A percentile compares a stretch with the other conserved stretches of the same genome.
Evolutionary conservation across 2,888 invertebrate genomes (phyloP).

Genomic region (Cantharis nigra): DNA sequence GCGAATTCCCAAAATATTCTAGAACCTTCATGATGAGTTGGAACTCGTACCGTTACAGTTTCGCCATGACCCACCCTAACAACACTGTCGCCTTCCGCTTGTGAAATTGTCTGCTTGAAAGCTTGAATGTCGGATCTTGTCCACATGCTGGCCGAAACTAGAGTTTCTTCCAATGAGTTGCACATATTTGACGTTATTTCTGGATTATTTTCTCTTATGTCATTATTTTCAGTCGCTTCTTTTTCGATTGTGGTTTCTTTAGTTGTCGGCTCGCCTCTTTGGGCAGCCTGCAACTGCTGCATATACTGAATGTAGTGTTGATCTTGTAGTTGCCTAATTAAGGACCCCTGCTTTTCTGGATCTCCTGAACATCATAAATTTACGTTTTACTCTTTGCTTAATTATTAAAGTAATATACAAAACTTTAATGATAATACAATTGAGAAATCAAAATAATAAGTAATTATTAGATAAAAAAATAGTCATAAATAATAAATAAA

Average conservation of each 20-base stretch:
- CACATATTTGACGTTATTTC: constrained; percentile 24
- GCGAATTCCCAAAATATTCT: constrained; percentile 99
- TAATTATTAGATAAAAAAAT: not conserved
- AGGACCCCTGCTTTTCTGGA: constrained; percentile 87
- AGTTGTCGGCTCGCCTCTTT: constrained; percentile 44
- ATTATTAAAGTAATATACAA: no score
- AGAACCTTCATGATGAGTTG: constrained; percentile 91
- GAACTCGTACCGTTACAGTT: constrained; percentile 95
- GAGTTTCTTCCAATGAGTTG: constrained; percentile 31
- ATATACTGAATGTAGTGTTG: constrained; percentile 99
- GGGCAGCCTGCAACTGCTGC: constrained; percentile 78
- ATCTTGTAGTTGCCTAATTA: constrained; percentile 94
- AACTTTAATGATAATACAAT: not conserved
- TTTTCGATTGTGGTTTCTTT: constrained; percentile 6
- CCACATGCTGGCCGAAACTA: constrained; percentile 92
- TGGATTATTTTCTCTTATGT: not conserved
- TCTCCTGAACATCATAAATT: constrained; percentile 56
- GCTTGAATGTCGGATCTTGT: constrained; percentile 83
- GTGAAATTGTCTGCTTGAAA: constrained; percentile 87
- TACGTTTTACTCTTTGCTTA: not conserved
- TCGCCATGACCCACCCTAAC: constrained; percentile 96
- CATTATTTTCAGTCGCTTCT: not conserved
- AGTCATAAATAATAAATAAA: not conserved
- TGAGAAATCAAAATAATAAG: not conserved
- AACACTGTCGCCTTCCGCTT: constrained; percentile 81